A percentile compares a stretch with the other conserved stretches of the same genome.
Conservation (phyloP, 2,888 invertebrate genomes). For the Eristalinus sepulchralis region DNA sequence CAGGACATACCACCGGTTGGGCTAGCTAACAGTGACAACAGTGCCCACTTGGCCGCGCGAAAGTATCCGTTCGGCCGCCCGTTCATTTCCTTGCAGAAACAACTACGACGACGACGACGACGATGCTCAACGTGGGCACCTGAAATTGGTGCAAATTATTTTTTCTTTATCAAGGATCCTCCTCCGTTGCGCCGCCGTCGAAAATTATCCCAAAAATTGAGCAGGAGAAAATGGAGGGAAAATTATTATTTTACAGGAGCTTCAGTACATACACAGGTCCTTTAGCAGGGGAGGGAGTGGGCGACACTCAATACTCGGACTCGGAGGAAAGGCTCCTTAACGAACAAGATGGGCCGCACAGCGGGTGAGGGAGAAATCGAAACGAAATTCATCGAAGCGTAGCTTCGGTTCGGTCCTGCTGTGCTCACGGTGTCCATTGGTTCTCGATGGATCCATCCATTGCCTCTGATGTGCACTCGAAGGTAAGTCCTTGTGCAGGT, state of each 20-base stretch:
- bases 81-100: constrained; percentile 5
- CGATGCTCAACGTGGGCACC: constrained; percentile 14
- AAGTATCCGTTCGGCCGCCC: neutral
- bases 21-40: constrained; percentile 35
- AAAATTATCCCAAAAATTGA: constrained; percentile 66
- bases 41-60: constrained; percentile 15
- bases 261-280: constrained; percentile 42
- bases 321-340: constrained; percentile 46
- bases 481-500: neutral
- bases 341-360: constrained; percentile 66
- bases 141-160: constrained; percentile 69
- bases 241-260: constrained; percentile 63
- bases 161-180: constrained; percentile 63
- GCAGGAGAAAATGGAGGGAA: constrained; percentile 24
- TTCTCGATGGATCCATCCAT: constrained; percentile 42
- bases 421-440: neutral
- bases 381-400: constrained; percentile 69
- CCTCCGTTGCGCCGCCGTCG: neutral
- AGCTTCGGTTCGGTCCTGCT: constrained; percentile 13
- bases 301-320: constrained; percentile 27
- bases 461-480: constrained; percentile 15
- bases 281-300: neutral
- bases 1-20: constrained; percentile 6
- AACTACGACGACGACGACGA: constrained; percentile 7
- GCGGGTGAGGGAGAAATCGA: constrained; percentile 59